Conservation (phyloP, 2,797 vertebrate species). For the Chiropotes sagulatus region DNA sequence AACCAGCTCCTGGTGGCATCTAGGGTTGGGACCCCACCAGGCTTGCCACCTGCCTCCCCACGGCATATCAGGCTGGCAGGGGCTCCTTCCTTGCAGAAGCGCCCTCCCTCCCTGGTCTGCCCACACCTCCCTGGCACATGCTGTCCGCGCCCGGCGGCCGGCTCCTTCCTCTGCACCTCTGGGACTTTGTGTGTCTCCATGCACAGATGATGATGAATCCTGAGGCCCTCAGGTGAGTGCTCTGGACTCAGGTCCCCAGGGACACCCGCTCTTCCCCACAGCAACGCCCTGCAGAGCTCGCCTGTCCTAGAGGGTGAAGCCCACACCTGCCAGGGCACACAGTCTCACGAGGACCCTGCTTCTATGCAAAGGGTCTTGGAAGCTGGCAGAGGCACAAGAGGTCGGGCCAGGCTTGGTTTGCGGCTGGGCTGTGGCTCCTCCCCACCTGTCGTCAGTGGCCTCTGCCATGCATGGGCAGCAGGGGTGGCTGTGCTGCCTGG, state of each 20-base stretch:
- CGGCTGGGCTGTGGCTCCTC: not conserved
- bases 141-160: not conserved
- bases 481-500: too few relatives aligned
- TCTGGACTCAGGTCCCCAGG: not conserved
- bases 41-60: not conserved
- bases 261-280: too few relatives aligned
- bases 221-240: not conserved
- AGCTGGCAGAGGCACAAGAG: too few relatives aligned
- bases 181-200: slow-evolving; percentile 45
- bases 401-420: not conserved
- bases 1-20: not conserved
- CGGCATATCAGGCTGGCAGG: not conserved
- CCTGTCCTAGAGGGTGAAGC: not conserved
- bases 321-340: not conserved
- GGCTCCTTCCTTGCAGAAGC: not conserved
- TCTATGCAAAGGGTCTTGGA: not conserved
- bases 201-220: not conserved
- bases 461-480: not conserved
- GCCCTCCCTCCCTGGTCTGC: not conserved
- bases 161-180: too few relatives aligned
- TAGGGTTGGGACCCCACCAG: not conserved
- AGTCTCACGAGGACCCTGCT: not conserved
- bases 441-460: too few relatives aligned
- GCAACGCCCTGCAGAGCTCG: not conserved
- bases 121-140: not conserved